These are phyloP conservation scores for Ammodytes marinus DNA, from an alignment of 2,113 vertebrate genomes.

Conservation along the genomic window DNA sequence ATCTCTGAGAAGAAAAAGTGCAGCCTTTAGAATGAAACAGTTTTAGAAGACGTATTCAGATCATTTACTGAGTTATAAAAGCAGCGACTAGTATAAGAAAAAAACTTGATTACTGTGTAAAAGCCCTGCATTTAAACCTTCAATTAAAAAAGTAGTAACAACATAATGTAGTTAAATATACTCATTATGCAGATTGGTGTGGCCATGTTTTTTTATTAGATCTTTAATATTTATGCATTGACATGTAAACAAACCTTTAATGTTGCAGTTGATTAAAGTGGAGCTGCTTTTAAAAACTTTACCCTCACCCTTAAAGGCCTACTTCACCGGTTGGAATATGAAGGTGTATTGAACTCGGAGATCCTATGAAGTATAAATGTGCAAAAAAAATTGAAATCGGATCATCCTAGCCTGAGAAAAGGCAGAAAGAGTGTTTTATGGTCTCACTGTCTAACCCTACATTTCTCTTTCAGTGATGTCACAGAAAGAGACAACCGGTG, in stretches of 20 bases:
- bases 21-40: slow-evolving; percentile 6
- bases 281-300: slow-evolving; percentile 1
- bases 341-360: no score
- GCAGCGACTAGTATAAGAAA: not conserved
- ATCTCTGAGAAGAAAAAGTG: slow-evolving; percentile 81
- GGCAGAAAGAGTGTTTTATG: no score
- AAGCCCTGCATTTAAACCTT: not conserved
- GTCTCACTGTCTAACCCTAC: no score
- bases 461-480: no score
- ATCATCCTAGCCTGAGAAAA: no score
- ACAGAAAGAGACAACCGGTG: no score
- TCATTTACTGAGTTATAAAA: not conserved
- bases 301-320: not conserved
- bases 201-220: not conserved
- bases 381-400: no score
- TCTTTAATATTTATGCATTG: not conserved
- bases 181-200: not conserved
- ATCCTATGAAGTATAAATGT: no score
- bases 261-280: not conserved
- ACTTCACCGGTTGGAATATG: no score
- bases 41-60: not conserved
- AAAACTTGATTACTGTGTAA: not conserved
- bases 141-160: not conserved
- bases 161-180: not conserved
- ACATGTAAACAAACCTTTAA: not conserved